These are phyloP conservation scores for Pandemis heparana DNA, from an alignment of 2,888 invertebrate species.

Conservation along the genomic window DNA sequence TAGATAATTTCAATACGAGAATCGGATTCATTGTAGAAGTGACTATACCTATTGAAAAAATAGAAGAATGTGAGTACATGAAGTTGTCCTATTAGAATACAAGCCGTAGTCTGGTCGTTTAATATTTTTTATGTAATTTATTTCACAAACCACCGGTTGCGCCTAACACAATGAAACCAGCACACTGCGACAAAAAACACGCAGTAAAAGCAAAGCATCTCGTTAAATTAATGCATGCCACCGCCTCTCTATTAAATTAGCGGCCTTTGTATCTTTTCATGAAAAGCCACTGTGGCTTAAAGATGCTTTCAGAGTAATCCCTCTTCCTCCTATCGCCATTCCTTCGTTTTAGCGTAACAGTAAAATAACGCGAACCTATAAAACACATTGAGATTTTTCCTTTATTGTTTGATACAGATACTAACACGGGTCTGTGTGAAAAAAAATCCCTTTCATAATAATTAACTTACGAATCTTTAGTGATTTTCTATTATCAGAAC, in stretches of 20 bases:
- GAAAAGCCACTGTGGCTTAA: slow-evolving; percentile 18
- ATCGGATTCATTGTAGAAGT: too few species aligned
- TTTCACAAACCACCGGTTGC: slow-evolving; percentile 4
- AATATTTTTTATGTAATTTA: not conserved
- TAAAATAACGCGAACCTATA: not conserved
- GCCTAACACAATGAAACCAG: not conserved
- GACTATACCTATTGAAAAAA: too few species aligned
- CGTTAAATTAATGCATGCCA: slow-evolving; percentile 23
- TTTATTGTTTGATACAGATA: slow-evolving; percentile 4
- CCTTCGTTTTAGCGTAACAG: slow-evolving; percentile 8
- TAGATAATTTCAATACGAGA: too few species aligned
- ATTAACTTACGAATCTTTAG: too few species aligned
- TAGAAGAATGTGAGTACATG: too few species aligned
- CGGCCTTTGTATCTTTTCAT: slow-evolving; percentile 18
- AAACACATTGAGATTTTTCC: not conserved
- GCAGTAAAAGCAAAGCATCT: slow-evolving; percentile 16
- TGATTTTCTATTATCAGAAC: too few species aligned
- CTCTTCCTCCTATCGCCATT: slow-evolving; percentile 1
- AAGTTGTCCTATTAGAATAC: not conserved
- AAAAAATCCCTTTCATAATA: not conserved
- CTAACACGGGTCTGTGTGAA: not conserved
- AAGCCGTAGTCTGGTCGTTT: too few species aligned
- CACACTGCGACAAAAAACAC: slow-evolving; percentile 10
- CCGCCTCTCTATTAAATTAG: slow-evolving; percentile 20
- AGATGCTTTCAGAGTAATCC: slow-evolving; percentile 16